These are phyloP conservation scores for Parauchenoglanis ngamensis DNA, from an alignment of 2,797 vertebrate species.

Conservation along the genomic window DNA sequence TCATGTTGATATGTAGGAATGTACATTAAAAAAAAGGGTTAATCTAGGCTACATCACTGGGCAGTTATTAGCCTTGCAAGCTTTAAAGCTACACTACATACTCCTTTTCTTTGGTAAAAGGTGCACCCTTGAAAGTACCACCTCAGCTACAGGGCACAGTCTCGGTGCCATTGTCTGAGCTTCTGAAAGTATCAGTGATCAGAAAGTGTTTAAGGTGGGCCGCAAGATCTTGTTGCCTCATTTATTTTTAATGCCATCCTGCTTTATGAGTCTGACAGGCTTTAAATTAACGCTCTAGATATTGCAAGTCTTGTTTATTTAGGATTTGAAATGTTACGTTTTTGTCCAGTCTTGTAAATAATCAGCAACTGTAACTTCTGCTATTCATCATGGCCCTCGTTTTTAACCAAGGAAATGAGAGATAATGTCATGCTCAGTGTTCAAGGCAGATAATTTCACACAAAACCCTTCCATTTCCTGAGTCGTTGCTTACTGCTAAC, in stretches of 20 bases:
- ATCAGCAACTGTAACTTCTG: neutral
- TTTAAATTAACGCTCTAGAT: neutral
- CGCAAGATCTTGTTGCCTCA: slow-evolving; percentile 52
- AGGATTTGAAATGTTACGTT: neutral
- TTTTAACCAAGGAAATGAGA: slow-evolving; percentile 21
- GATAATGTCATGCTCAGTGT: slow-evolving; percentile 36
- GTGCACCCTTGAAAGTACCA: neutral
- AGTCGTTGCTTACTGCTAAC: slow-evolving; percentile 3
- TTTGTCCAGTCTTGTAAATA: neutral
- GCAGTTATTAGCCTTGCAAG: neutral
- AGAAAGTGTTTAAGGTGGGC: slow-evolving; percentile 30
- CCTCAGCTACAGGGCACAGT: neutral
- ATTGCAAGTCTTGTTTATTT: neutral
- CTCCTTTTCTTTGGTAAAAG: neutral
- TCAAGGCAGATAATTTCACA: slow-evolving; percentile 33
- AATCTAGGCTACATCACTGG: neutral
- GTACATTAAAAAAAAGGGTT: neutral
- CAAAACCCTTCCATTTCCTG: slow-evolving; percentile 33
- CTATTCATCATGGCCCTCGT: neutral
- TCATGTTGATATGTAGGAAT: neutral
- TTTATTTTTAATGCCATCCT: slow-evolving; percentile 51
- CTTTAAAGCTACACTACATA: neutral
- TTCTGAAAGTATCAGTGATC: neutral
- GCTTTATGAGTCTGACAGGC: slow-evolving; percentile 33
- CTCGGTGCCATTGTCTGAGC: neutral